Percentiles rank a stretch among this genome's conserved stretches.
Conservation (phyloP, 2,888 invertebrate species). For the Orthonevra nobilis region DNA sequence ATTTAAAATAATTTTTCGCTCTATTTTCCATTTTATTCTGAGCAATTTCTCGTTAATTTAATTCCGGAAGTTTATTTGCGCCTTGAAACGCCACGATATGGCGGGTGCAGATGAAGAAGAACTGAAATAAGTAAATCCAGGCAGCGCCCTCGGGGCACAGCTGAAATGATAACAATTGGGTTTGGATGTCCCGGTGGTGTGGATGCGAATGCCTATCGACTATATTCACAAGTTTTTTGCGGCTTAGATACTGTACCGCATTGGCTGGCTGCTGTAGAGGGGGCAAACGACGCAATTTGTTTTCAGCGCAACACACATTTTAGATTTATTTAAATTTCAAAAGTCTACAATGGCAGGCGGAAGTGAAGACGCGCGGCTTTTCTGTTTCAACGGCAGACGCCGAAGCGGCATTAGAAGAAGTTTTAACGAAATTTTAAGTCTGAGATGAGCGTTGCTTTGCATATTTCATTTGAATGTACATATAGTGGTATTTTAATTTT, state of each 20-base stretch:
- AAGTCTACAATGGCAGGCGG: constrained; percentile 13
- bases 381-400: constrained; percentile 3
- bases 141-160: constrained; percentile 33
- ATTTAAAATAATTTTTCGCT: constrained; percentile 55
- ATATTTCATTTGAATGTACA: constrained; percentile 58
- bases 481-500: constrained; percentile 64
- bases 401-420: no score
- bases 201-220: constrained; percentile 33
- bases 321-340: constrained; percentile 56
- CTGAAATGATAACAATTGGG: constrained; percentile 45
- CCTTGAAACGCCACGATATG: neutral
- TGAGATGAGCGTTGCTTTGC: constrained; percentile 49
- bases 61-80: constrained; percentile 61
- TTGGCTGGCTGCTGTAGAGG: neutral
- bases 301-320: constrained; percentile 57
- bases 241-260: constrained; percentile 30
- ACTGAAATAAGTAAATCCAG: constrained; percentile 9
- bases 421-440: no score
- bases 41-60: constrained; percentile 62
- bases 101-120: neutral
- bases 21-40: constrained; percentile 51
- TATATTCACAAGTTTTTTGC: constrained; percentile 36
- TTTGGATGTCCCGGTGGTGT: neutral
- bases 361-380: constrained; percentile 10
- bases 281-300: constrained; percentile 51